Evolutionary conservation across 1,140 invertebrate genomes (phyloP), one percentile per base, ranked within the genome.

Genomic region (Scaptomyza montana): DNA sequence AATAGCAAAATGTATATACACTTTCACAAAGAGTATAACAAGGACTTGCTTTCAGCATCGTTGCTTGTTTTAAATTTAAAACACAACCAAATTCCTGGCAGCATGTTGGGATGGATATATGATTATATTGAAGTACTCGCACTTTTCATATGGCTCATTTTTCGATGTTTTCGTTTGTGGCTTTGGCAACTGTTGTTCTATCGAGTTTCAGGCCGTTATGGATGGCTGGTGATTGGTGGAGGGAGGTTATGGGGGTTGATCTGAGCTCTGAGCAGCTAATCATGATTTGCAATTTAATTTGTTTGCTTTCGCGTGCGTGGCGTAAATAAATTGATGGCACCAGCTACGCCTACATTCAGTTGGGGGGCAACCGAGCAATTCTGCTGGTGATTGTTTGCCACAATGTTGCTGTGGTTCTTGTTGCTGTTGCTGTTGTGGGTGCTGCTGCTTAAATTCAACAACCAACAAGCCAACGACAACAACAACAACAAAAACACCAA

Each of bases 201-300:
- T 69, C 53, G 45, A 33, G 30, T 72, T 60, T 60, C 39, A 46
- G 39, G 33, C 30, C 30, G 36, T 25, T 25, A 25, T 2, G 21
- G 21, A 25, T 25, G 21, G 21, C 21, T 25, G 21, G 21, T 25
- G 21, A 25, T 25, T 25, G 21, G 21, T 4, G 13, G 33, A 5
- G 25, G 10, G 16, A 25, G 13, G 6, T 13, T 28, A 10, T 45
- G 25, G 36, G 13, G 43, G 19, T 13, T 25, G 19, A 25, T 25
- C 6, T 19, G 19, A 66, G 74, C 62, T 61, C 56, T 54, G 47
- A 74, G 25, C 64, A 81, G 82, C 82, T 81, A 87, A 87, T 81
- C 84, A 87, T 86, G 82, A 87, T 87, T 78, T 86, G 78, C 81
- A 86, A 86, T 86, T 86, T 86, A 86, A 86, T 86, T 86, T 86